Evolutionary conservation across 2,113 vertebrate species (phyloP), one percentile per base, ranked within the genome.

Genomic region (Platycercus adscitus): DNA sequence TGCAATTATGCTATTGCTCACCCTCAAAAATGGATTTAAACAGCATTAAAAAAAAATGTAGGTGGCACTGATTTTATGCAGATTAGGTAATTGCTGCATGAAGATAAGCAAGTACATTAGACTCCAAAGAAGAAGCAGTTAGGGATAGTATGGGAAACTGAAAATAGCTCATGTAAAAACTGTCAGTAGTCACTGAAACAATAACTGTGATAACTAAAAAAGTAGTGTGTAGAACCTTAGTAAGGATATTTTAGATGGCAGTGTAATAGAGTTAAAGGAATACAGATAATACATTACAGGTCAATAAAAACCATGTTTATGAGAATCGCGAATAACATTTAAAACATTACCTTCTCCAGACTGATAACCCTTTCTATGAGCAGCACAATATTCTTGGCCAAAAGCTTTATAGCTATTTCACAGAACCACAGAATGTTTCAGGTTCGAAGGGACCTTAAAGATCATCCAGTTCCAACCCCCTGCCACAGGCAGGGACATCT

Each of bases 101-200:
- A 83, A 61, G 3, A 46, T 44, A 52, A 14, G 17, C 60, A 84
- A 53, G 18, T 19, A 39, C 1, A 0, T 19, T 18, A 7, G 12
- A 71, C 46, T 81, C 43, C 3, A 2, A 47, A 78, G 26, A 35
- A 6, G 43, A 25, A 75, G 43, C 37, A 58, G 14, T 20, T 17
- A 37, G 23, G 7, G 46, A 35, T 0, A 50, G 16, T 2, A 64
- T 0, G 9, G 20, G 8, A 46, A 87, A 50, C 0, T 24, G 49
- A 33, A 73, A 86, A 86, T 0, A 29, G 26, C 64, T 35, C 17
- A 14, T 2, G 5, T 9, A 20, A 72, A 49, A 89, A n/a, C 4
- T 55, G 52, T 13, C 43, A 72, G 52, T 75, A 79, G 4, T 46
- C 47, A 53, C 10, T 18, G 24, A 60, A 82, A 64, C 1, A 3